Evolutionary conservation across 1,140 invertebrate species (phyloP).

Genomic region (Anastrepha ludens): DNA sequence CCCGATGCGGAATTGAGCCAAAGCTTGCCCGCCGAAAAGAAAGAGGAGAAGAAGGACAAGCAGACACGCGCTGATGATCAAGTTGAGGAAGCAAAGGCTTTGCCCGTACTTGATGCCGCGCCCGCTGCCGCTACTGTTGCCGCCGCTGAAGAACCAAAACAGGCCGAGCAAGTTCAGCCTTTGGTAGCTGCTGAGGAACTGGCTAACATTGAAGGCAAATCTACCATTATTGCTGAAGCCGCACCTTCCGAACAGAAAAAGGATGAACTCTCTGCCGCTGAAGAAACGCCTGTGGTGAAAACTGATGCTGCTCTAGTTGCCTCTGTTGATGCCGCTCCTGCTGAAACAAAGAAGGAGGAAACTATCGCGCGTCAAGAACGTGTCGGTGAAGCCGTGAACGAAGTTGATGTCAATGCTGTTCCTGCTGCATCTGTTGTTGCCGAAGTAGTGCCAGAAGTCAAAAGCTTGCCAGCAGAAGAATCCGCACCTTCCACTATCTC

Average conservation of each 20-base stretch:
- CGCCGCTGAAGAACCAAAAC: conserved; percentile 62
- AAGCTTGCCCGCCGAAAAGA: conserved; percentile 53
- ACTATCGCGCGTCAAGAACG: conserved; percentile 64
- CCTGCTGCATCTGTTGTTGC: conserved; percentile 50
- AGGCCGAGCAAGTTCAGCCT: conserved; percentile 43
- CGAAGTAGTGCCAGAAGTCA: conserved; percentile 42
- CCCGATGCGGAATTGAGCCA: conserved; percentile 54
- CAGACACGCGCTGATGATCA: conserved; percentile 62
- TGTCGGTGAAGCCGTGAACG: conserved; percentile 60
- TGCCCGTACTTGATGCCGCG: conserved; percentile 59
- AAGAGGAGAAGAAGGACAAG: conserved; percentile 59
- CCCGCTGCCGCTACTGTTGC: conserved; percentile 60
- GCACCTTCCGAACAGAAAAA: conserved; percentile 53
- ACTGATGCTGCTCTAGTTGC: conserved; percentile 52
- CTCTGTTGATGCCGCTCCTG: not conserved
- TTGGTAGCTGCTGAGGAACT: conserved; percentile 8
- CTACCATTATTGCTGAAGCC: conserved; percentile 51
- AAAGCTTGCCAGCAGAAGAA: conserved; percentile 53
- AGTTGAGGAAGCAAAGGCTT: conserved; percentile 62
- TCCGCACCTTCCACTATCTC: conserved; percentile 36
- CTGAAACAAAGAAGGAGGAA: conserved; percentile 57
- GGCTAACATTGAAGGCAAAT: conserved; percentile 49
- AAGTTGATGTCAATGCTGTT: not conserved
- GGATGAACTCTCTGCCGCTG: conserved; percentile 53
- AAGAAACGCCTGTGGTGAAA: conserved; percentile 59